Conservation (phyloP, 2,797 vertebrate species). For the Gastrophryne carolinensis region DNA sequence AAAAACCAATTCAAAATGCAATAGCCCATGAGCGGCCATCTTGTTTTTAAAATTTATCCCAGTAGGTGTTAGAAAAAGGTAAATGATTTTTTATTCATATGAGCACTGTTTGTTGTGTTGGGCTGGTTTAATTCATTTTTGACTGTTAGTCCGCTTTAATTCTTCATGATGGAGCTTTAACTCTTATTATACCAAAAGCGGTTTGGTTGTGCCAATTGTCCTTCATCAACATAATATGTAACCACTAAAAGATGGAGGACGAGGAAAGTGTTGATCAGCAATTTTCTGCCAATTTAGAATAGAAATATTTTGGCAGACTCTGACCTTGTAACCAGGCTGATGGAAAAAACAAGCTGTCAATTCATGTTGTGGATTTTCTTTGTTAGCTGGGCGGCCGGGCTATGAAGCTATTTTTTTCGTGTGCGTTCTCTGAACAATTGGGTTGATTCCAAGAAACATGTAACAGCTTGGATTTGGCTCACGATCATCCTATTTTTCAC, state of each 20-base stretch:
- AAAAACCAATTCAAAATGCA: no score
- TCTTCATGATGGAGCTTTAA: no score
- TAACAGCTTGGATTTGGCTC: no score
- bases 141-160: no score
- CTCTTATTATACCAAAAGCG: neutral
- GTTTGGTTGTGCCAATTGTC: neutral
- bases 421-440: conserved; percentile 12
- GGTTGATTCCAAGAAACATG: no score
- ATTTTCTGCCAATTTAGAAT: neutral
- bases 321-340: neutral
- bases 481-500: no score
- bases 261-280: neutral
- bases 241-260: neutral
- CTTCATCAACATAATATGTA: neutral
- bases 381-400: neutral
- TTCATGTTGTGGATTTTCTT: neutral
- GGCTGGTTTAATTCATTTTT: no score
- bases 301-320: neutral
- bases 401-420: conserved; percentile 9
- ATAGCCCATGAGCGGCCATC: no score
- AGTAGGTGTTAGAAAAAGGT: no score
- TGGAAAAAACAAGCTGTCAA: conserved; percentile 1
- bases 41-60: no score
- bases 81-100: no score
- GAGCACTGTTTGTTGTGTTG: no score